Evolutionary conservation across 2,888 invertebrate genomes (phyloP).

Genomic region (Philopedon plagiatum): DNA sequence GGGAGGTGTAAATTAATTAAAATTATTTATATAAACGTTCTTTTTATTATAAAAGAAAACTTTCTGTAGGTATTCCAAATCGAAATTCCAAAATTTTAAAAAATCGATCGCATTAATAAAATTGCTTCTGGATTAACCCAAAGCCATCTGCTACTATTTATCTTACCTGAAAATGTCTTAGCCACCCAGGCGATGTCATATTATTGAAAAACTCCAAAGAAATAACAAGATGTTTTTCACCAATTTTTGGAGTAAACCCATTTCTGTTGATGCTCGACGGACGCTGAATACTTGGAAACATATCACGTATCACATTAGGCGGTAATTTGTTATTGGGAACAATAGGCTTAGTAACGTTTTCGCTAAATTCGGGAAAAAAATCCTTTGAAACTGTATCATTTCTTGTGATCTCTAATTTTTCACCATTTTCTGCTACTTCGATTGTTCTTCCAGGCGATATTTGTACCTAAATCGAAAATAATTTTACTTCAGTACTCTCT

Average conservation of each 20-base stretch:
- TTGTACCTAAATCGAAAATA: neutral
- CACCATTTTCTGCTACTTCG: neutral
- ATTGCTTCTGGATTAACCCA: too few species aligned
- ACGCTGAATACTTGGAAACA: neutral
- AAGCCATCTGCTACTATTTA: too few species aligned
- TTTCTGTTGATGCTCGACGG: neutral
- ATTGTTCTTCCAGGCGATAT: neutral
- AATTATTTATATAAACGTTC: too few species aligned
- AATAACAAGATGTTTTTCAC: neutral
- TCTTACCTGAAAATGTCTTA: slow-evolving; percentile 19
- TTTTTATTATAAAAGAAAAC: too few species aligned
- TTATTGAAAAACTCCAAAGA: slow-evolving; percentile 10
- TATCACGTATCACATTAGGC: neutral
- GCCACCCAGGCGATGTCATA: neutral
- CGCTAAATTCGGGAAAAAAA: too few species aligned
- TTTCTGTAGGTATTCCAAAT: too few species aligned
- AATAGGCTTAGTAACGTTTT: neutral
- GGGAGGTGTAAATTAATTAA: too few species aligned
- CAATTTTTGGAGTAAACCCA: slow-evolving; percentile 7
- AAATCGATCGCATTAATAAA: too few species aligned
- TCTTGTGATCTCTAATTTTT: neutral
- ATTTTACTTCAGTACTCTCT: too few species aligned
- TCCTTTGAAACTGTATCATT: neutral
- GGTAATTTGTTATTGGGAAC: neutral
- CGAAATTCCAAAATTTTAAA: too few species aligned